phyloP scores from a whole-genome alignment of 2,888 invertebrate genomes.

The Leptodirus hochenwartii region DNA sequence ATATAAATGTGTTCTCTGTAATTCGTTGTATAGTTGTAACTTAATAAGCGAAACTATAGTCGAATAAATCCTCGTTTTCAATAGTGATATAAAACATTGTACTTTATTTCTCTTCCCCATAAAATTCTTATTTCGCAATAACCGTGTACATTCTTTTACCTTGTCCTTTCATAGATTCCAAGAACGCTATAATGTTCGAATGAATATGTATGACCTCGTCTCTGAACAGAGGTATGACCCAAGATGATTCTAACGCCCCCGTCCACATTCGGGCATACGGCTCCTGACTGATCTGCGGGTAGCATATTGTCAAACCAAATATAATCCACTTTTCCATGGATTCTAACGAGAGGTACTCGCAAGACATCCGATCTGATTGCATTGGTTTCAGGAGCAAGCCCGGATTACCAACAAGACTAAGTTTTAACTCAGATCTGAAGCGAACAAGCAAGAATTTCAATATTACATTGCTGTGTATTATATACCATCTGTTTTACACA shows the following conservation, averaged over 20 bases:
- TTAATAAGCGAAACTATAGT: too few relatives aligned
- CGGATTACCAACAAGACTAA: constrained; percentile 88
- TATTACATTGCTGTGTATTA: too few relatives aligned
- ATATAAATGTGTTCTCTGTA: too few relatives aligned
- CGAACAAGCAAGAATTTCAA: too few relatives aligned
- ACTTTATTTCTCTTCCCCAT: too few relatives aligned
- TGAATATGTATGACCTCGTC: constrained; percentile 97
- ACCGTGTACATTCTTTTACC: too few relatives aligned
- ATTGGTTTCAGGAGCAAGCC: constrained; percentile 87
- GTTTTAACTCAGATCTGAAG: constrained; percentile 75
- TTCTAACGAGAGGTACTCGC: constrained; percentile 92
- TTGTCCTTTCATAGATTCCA: constrained; percentile 90
- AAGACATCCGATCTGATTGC: constrained; percentile 90
- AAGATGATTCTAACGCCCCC: constrained; percentile 78
- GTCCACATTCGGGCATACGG: constrained; percentile 81
- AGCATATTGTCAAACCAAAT: constrained; percentile 82
- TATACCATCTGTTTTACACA: too few relatives aligned
- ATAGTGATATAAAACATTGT: too few relatives aligned
- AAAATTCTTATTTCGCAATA: too few relatives aligned
- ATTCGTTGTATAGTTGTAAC: too few relatives aligned
- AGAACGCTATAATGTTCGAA: constrained; percentile 77
- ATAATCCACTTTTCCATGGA: constrained; percentile 95
- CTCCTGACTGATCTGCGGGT: constrained; percentile 56
- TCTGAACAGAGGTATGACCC: constrained; percentile 86
- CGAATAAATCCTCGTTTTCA: too few relatives aligned